Evolutionary conservation across 2,113 vertebrate species (phyloP).

Genomic region (Prionailurus bengalensis): DNA sequence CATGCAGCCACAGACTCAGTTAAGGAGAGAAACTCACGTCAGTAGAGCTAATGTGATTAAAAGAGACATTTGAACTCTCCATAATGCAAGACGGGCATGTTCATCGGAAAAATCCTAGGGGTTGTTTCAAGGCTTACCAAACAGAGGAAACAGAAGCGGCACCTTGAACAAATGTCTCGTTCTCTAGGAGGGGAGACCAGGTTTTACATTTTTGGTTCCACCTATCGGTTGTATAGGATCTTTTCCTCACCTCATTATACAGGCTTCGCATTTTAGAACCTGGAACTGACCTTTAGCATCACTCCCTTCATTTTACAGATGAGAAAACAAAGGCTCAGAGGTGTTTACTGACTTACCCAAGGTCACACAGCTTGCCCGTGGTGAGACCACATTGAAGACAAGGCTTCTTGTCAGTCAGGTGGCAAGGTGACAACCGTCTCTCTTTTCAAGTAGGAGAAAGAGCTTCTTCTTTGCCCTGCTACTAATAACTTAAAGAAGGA

Average conservation of each 20-base stretch:
- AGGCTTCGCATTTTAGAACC: neutral
- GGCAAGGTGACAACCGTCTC: neutral
- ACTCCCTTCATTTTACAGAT: neutral
- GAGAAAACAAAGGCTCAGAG: neutral
- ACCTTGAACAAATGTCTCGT: slow-evolving; percentile 78
- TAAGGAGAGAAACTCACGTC: slow-evolving; percentile 55
- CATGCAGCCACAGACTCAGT: slow-evolving; percentile 26
- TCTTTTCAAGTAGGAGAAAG: slow-evolving; percentile 19
- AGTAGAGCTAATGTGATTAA: slow-evolving; percentile 65
- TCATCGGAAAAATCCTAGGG: slow-evolving; percentile 77
- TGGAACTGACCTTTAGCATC: slow-evolving; percentile 1
- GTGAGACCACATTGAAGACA: neutral
- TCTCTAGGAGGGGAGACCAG: slow-evolving; percentile 73
- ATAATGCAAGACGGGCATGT: slow-evolving; percentile 60
- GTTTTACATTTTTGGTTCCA: slow-evolving; percentile 75
- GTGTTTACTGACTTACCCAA: neutral
- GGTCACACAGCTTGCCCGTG: neutral
- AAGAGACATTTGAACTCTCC: slow-evolving; percentile 68
- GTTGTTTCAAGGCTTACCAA: slow-evolving; percentile 73
- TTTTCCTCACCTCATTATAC: neutral
- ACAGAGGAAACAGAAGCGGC: slow-evolving; percentile 69
- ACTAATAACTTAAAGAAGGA: slow-evolving; percentile 25
- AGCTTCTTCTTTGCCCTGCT: slow-evolving; percentile 10
- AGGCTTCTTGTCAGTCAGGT: neutral
- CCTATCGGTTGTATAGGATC: neutral